Evolutionary conservation across 2,888 invertebrate genomes (phyloP), one percentile per base, ranked within the genome.

Genomic region (Thalpophila matura): DNA sequence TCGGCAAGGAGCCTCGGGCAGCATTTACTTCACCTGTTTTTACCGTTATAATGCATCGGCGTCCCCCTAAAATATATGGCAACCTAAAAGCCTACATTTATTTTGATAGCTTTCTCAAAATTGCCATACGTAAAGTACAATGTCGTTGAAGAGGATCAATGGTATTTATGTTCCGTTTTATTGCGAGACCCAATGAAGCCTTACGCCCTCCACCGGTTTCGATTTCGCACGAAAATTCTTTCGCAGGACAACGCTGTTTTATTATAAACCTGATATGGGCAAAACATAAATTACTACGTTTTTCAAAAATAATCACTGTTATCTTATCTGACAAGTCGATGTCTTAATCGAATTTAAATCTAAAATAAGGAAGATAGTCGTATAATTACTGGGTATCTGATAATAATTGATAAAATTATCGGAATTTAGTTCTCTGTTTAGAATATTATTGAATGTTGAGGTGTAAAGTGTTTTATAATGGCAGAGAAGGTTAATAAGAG

Each of bases 1-100:
- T 74, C 40, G 69, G 62, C 66, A 62, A 74, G 65, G 74, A 77
- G 75, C 81, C 78, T 73, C 74, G 38, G 70, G 75, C 68, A 67
- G 54, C 63, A 64, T 81, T 83, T 73, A 81, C 80, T 73, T 84
- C 85, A 85, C 85, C 80, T 79, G 86, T 80, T 79, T 86, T 82
- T 79, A 90, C 91, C 89, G 91, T 91, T 89, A 86, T 66, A 78
- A 74, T 79, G 83, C 81, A 87, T 85, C 83, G 86, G 79, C 86
- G 83, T 84, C 82, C 85, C 77, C 87, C 88, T 90, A 91, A 93
- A 91, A 89, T 91, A 89, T 91, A 91, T 90, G 80, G 88, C 90
- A 92, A 86, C 92, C 92, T 88, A 88, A 73, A 91, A 89, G 84
- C 88, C 92, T 85, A 91, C 92, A 89, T 91, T 77, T 85, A 81